Evolutionary conservation across 2,797 vertebrate genomes (phyloP).

Genomic region (Taeniopygia guttata): DNA sequence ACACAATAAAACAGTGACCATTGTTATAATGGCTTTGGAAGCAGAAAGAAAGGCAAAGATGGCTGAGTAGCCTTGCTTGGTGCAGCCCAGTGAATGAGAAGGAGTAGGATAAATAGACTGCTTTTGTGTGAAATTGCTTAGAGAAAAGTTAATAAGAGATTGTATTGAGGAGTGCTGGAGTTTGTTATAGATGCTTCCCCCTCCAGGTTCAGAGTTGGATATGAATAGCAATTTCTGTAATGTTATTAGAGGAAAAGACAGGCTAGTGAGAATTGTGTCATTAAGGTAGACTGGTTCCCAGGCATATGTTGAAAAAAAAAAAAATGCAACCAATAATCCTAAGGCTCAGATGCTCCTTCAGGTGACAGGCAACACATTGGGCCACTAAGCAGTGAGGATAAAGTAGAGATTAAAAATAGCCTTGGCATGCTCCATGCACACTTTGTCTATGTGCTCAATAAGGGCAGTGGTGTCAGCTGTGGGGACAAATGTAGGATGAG

Average conservation of each 20-base stretch:
- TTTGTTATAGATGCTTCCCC: slow-evolving; percentile 1
- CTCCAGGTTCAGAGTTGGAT: neutral
- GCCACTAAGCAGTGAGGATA: neutral
- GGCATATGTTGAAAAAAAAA: slow-evolving; percentile 53
- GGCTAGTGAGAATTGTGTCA: neutral
- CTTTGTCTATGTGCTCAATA: neutral
- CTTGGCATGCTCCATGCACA: neutral
- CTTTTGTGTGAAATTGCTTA: slow-evolving; percentile 19
- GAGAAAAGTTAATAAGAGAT: neutral
- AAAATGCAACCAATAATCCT: slow-evolving; percentile 39
- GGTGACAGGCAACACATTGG: slow-evolving; percentile 30
- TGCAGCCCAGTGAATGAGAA: neutral
- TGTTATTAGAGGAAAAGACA: slow-evolving; percentile 22
- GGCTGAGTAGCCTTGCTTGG: neutral
- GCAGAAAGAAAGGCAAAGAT: neutral
- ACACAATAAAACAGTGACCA: neutral
- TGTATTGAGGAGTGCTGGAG: slow-evolving; percentile 6
- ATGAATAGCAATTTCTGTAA: slow-evolving; percentile 52
- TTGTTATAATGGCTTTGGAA: neutral
- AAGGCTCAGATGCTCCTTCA: neutral
- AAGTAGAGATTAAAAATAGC: neutral
- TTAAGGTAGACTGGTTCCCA: slow-evolving; percentile 33
- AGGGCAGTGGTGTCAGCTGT: neutral
- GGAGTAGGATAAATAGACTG: neutral
- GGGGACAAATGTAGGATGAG: neutral